These are phyloP conservation scores for Steinernema khuongi DNA, from an alignment of 1,140 invertebrate genomes.

Conservation along the genomic window DNA sequence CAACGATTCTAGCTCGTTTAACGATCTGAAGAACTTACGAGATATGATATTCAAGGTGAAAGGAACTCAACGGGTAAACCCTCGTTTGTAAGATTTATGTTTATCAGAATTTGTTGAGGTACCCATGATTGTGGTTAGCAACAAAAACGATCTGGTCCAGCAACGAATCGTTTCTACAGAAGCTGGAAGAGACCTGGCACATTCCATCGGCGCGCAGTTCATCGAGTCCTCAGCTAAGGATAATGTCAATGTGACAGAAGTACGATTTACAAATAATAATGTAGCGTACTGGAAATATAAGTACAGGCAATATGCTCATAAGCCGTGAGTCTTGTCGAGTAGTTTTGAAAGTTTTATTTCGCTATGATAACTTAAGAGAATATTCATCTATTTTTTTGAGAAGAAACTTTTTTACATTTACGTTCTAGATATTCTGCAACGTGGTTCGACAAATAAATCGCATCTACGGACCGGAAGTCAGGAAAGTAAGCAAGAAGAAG, in stretches of 20 bases:
- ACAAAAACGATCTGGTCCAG: constrained; percentile 20
- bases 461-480: not conserved
- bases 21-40: not conserved
- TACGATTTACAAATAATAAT: not conserved
- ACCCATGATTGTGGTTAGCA: constrained; percentile 25
- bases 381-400: too few relatives aligned
- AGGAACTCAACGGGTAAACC: constrained; percentile 21
- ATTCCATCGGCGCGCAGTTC: constrained; percentile 1
- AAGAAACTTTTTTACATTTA: too few relatives aligned
- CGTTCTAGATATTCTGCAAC: constrained; percentile 10
- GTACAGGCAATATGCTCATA: too few relatives aligned
- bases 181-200: constrained; percentile 22
- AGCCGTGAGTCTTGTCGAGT: too few relatives aligned
- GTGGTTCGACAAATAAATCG: constrained; percentile 17
- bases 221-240: constrained; percentile 20
- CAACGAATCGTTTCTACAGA: constrained; percentile 4
- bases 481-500: constrained; percentile 11
- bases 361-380: too few relatives aligned
- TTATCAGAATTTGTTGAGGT: not conserved
- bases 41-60: constrained; percentile 23
- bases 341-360: too few relatives aligned
- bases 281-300: too few relatives aligned
- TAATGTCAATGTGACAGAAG: constrained; percentile 23
- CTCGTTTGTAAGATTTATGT: constrained; percentile 4
- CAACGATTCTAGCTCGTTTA: constrained; percentile 25